Conservation (phyloP, 2,113 vertebrate genomes). For the Patagioenas fasciata region DNA sequence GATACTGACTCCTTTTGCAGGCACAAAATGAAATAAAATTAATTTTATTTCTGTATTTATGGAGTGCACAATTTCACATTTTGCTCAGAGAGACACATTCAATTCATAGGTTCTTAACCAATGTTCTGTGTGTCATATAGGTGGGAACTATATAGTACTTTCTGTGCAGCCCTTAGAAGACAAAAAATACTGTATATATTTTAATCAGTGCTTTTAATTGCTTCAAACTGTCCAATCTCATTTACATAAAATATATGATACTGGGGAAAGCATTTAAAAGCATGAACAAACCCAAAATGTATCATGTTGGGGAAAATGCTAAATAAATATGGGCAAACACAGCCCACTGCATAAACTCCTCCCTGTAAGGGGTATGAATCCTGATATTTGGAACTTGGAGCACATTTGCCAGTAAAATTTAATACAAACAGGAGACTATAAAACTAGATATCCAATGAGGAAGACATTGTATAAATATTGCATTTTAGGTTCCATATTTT, state of each 20-base stretch:
- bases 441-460: not conserved
- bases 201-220: not conserved
- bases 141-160: not conserved
- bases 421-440: not conserved
- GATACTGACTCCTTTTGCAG: not conserved
- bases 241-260: not conserved
- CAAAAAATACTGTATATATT: not conserved
- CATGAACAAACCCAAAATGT: not conserved
- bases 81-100: not conserved
- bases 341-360: not conserved
- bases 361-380: not conserved
- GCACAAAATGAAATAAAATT: not conserved
- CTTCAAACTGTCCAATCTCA: not conserved
- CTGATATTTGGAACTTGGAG: not conserved
- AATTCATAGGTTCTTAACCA: not conserved
- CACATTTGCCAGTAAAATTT: not conserved
- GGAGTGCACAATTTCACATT: not conserved
- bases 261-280: not conserved
- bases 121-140: not conserved
- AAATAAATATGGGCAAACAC: not conserved
- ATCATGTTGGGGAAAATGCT: not conserved
- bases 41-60: not conserved
- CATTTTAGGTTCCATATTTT: not conserved
- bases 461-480: not conserved
- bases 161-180: not conserved